phyloP scores from a whole-genome alignment of 2,797 vertebrate genomes.

The Poeciliopsis infans region DNA sequence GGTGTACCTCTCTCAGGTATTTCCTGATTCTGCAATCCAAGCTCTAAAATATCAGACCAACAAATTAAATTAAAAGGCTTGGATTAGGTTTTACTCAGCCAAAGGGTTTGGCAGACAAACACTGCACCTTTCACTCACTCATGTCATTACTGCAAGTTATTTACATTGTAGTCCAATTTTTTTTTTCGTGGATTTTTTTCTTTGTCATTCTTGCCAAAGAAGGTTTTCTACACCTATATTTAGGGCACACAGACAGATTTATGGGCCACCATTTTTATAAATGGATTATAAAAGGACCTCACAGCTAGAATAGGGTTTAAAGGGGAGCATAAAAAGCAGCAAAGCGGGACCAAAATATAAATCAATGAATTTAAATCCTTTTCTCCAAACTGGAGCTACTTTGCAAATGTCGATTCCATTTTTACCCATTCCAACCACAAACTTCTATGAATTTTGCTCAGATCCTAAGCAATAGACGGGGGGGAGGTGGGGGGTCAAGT shows the following conservation, averaged over 20 bases:
- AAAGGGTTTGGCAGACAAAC: constrained; percentile 67
- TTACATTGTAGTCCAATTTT: constrained; percentile 58
- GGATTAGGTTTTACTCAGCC: constrained; percentile 62
- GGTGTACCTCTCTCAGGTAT: constrained; percentile 73
- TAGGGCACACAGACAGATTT: constrained; percentile 31
- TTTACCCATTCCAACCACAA: background rate
- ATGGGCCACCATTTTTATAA: constrained; percentile 37
- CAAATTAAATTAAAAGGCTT: constrained; percentile 60
- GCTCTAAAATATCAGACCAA: constrained; percentile 67
- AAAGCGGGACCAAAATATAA: background rate
- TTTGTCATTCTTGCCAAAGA: constrained; percentile 23
- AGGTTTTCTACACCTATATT: constrained; percentile 26
- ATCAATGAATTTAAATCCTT: background rate
- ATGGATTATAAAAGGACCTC: constrained; percentile 33
- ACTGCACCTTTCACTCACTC: constrained; percentile 66
- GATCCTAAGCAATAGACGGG: background rate
- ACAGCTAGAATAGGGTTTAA: constrained; percentile 19
- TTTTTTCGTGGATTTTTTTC: constrained; percentile 26
- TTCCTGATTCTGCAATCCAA: constrained; percentile 73
- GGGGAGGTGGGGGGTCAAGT: rapidly evolving
- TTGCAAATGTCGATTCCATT: background rate
- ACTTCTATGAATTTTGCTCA: background rate
- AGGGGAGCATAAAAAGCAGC: constrained; percentile 2
- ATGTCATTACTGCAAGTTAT: constrained; percentile 47
- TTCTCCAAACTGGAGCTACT: background rate